Conservation (phyloP, 2,113 vertebrate genomes). For the Poeciliopsis turrubarensis region DNA sequence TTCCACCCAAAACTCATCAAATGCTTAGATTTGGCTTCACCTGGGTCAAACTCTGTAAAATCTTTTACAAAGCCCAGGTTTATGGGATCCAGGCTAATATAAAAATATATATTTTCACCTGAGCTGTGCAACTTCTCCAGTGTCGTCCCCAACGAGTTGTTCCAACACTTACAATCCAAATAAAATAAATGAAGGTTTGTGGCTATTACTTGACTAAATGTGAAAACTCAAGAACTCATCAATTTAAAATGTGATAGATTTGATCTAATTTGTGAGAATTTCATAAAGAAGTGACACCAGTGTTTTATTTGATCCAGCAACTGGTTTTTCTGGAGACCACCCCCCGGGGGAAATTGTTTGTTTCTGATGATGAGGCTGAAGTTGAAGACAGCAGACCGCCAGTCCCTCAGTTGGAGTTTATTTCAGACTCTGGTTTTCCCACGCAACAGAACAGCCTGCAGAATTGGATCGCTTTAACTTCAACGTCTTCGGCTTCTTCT, state of each 20-base stretch:
- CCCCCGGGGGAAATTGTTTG: slow-evolving; percentile 20
- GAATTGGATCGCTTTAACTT: background rate
- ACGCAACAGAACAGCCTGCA: background rate
- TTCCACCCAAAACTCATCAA: too few species aligned
- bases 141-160: background rate
- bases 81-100: too few species aligned
- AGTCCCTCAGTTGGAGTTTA: slow-evolving; percentile 22
- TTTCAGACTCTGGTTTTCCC: slow-evolving; percentile 17
- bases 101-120: too few species aligned
- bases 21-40: too few species aligned
- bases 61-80: too few species aligned
- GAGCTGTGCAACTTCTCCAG: too few species aligned
- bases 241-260: background rate
- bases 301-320: slow-evolving; percentile 31
- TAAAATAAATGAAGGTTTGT: background rate
- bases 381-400: slow-evolving; percentile 2
- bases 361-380: slow-evolving; percentile 6
- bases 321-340: background rate
- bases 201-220: background rate
- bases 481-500: background rate
- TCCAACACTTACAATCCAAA: background rate
- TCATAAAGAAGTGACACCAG: background rate
- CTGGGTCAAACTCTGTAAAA: too few species aligned
- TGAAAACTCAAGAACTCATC: background rate
- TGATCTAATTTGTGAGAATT: background rate